These are phyloP conservation scores for Acrocephalus scirpaceus DNA, from an alignment of 2,797 vertebrate genomes.

Conservation along the genomic window DNA sequence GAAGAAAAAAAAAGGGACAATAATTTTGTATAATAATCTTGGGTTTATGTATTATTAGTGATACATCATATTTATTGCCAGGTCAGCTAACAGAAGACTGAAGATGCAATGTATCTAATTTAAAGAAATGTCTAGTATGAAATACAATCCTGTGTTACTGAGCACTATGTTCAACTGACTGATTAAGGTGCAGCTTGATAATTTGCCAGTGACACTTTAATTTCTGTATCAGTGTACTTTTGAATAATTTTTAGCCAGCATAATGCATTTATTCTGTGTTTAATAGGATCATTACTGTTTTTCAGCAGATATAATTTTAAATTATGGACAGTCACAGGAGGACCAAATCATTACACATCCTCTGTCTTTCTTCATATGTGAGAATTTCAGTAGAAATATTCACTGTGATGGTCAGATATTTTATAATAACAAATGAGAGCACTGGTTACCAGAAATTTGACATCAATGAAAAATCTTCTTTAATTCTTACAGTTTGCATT, in stretches of 20 bases:
- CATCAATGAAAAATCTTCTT: not conserved
- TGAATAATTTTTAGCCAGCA: not conserved
- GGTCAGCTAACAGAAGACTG: not conserved
- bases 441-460: not conserved
- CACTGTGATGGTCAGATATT: not conserved
- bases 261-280: not conserved
- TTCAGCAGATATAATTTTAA: not conserved
- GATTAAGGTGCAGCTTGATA: not conserved
- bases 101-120: not conserved
- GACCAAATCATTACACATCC: not conserved
- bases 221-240: not conserved
- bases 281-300: not conserved
- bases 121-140: not conserved
- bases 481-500: not conserved
- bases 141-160: not conserved
- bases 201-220: not conserved
- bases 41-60: not conserved
- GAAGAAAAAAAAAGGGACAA: not conserved
- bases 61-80: not conserved
- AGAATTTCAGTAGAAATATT: not conserved
- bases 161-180: not conserved
- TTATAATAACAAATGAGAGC: not conserved
- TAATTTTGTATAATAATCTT: not conserved
- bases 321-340: not conserved
- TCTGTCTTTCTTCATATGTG: not conserved